Conservation (phyloP, 2,888 invertebrate genomes). For the Phyllotreta striolata region DNA sequence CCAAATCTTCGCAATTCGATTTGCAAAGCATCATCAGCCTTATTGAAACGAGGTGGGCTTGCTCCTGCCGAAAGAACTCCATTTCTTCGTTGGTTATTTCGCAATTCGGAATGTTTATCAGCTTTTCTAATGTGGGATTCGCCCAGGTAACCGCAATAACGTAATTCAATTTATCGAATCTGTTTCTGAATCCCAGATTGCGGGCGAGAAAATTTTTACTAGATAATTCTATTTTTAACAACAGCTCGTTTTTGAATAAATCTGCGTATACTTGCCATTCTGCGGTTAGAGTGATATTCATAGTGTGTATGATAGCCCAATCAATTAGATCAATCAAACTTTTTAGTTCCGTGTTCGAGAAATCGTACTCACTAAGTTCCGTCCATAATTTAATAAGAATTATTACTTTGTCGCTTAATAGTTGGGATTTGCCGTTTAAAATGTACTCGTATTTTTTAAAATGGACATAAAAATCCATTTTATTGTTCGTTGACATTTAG, state of each 20-base stretch:
- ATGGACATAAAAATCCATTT: conserved; percentile 33
- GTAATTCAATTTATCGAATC: conserved; percentile 55
- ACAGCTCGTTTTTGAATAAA: conserved; percentile 36
- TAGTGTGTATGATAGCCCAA: conserved; percentile 57
- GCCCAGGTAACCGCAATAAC: conserved; percentile 58
- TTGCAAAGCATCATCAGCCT: conserved; percentile 68
- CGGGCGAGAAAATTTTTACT: conserved; percentile 49
- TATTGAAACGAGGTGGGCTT: conserved; percentile 66
- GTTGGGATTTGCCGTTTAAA: conserved; percentile 52
- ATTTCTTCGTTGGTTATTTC: conserved; percentile 55
- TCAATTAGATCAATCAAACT: conserved; percentile 55
- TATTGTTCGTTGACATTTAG: background rate
- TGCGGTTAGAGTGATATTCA: conserved; percentile 56
- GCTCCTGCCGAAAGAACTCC: conserved; percentile 67
- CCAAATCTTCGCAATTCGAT: conserved; percentile 69
- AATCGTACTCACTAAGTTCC: conserved; percentile 49
- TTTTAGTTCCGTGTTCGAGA: conserved; percentile 48
- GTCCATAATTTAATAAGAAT: conserved; percentile 55
- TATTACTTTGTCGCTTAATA: conserved; percentile 52
- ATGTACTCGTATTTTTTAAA: conserved; percentile 55
- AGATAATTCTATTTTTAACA: conserved; percentile 50
- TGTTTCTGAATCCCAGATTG: conserved; percentile 51
- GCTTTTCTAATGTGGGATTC: conserved; percentile 51
- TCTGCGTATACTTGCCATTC: conserved; percentile 56
- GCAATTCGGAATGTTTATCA: conserved; percentile 52